Percentiles rank a stretch among this genome's conserved stretches.
Evolutionary conservation across 1,140 invertebrate genomes (phyloP).

Genomic region (Lepidostoma basale): DNA sequence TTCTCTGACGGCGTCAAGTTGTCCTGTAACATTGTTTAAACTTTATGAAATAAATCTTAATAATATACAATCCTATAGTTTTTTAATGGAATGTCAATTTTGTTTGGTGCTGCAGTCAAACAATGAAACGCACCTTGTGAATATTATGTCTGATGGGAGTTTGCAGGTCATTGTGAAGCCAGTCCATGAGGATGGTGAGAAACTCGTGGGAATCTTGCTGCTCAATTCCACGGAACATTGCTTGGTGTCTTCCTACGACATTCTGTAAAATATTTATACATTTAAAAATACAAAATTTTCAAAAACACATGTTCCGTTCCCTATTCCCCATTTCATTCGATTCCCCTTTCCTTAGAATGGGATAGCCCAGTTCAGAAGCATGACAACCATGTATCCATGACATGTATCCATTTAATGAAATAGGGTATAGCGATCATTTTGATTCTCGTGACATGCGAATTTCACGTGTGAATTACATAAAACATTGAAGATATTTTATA

Average conservation of each 20-base stretch:
- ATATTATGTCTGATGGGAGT: slow-evolving; percentile 52
- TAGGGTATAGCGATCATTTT: too few species aligned
- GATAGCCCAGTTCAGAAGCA: too few species aligned
- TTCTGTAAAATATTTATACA: slow-evolving; percentile 61
- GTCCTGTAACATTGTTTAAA: slow-evolving; percentile 49
- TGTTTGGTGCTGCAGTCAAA: too few species aligned
- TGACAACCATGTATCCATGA: too few species aligned
- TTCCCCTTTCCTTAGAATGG: too few species aligned
- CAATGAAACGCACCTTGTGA: slow-evolving; percentile 15
- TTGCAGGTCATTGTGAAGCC: slow-evolving; percentile 86
- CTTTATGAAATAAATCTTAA: not conserved
- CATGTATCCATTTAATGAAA: too few species aligned
- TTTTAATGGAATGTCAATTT: too few species aligned
- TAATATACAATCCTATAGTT: not conserved
- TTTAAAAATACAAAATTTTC: slow-evolving; percentile 26
- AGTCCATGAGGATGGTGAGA: slow-evolving; percentile 87
- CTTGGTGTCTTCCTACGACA: slow-evolving; percentile 74
- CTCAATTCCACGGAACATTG: slow-evolving; percentile 80
- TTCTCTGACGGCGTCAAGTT: slow-evolving; percentile 63
- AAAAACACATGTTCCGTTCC: too few species aligned
- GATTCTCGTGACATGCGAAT: too few species aligned
- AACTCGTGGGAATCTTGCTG: slow-evolving; percentile 98
- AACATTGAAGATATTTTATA: too few species aligned
- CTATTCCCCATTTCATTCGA: too few species aligned
- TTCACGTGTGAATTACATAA: too few species aligned